Evolutionary conservation across 2,113 vertebrate species (phyloP), one percentile per base, ranked within the genome.

Genomic region (Nesogale talazaci): DNA sequence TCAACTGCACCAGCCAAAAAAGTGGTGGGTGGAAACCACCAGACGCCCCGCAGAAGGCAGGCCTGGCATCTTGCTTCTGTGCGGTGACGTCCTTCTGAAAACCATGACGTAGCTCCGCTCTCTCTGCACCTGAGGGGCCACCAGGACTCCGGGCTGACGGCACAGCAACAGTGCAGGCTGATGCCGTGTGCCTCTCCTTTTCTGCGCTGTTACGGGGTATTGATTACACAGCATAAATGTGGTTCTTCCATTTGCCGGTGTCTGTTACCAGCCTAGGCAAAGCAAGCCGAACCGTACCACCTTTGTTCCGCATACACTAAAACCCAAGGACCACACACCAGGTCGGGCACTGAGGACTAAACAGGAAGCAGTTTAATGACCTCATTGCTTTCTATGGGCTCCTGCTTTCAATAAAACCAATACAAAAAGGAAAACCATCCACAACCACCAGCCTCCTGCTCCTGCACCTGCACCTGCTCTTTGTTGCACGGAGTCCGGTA

Each of bases 401-500:
- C 57, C 42, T 72, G 7, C 42, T 76, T 89, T 69, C 27, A 46
- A 46, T 77, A 76, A 92, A 93, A 95, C 34, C 42, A 56, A 16
- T 57, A 57, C 27, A 81, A 61, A 89, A 69, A 75, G 40, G 34
- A 67, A 38, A 85, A 72, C 34, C 46, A 36, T 6, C 80, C 78
- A 76, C 63, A 52, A 86, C 72, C 56, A 42, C 23, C 7, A 17
- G 70, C 31, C 23, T 36, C 40, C 36, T 61, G 23, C 27, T 65
- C 56, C 52, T n/a, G n/a, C n/a, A n/a, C n/a, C n/a, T n/a, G n/a
- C n/a, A n/a, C n/a, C n/a, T n/a, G n/a, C 17, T 77, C 81, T 67
- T 76, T 79, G 31, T 1, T 80, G 36, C 80, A 87, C 88, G 4
- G 10, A 6, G 34, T 31, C 63, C 40, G 65, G 29, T 25, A 69